A percentile compares a stretch with the other conserved stretches of the same genome.
These are phyloP conservation scores for Eleginops maclovinus DNA, from an alignment of 2,113 vertebrate species.

Conservation along the genomic window DNA sequence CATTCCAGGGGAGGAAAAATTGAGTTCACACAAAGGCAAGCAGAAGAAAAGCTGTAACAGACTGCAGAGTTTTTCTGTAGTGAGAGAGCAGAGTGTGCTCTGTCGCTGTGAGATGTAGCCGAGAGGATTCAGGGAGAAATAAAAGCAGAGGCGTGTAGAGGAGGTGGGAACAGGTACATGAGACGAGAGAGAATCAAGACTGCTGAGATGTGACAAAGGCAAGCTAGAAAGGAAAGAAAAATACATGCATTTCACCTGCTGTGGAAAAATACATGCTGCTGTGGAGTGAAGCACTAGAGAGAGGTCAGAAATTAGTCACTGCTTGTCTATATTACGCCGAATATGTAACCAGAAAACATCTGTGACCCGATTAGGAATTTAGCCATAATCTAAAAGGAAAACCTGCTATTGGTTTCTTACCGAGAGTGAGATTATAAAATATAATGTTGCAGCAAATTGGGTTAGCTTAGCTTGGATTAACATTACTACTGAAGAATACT, in stretches of 20 bases:
- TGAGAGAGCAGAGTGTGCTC: neutral
- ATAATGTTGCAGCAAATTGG: neutral
- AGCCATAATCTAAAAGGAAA: neutral
- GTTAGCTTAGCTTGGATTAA: neutral
- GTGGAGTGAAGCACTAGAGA: neutral
- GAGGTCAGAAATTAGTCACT: conserved; percentile 8
- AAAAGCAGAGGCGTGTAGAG: conserved; percentile 14
- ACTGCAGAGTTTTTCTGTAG: conserved; percentile 19
- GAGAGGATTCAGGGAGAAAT: conserved; percentile 26
- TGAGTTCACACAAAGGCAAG: conserved; percentile 25
- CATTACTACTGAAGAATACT: neutral
- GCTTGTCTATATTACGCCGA: neutral
- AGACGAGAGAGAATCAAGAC: neutral
- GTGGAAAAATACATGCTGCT: no score
- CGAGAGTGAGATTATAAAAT: neutral
- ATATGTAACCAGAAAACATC: neutral
- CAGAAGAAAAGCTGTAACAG: conserved; percentile 17
- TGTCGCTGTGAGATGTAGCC: neutral
- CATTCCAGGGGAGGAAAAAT: neutral
- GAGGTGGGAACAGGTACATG: conserved; percentile 19
- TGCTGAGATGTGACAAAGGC: conserved; percentile 27
- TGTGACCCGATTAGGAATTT: neutral
- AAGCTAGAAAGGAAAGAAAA: neutral
- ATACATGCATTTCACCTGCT: neutral
- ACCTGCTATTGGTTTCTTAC: no score